Percentiles rank a stretch among this genome's conserved stretches.
These are phyloP conservation scores for Pygoscelis adeliae DNA, from an alignment of 2,113 vertebrate species.

Conservation along the genomic window DNA sequence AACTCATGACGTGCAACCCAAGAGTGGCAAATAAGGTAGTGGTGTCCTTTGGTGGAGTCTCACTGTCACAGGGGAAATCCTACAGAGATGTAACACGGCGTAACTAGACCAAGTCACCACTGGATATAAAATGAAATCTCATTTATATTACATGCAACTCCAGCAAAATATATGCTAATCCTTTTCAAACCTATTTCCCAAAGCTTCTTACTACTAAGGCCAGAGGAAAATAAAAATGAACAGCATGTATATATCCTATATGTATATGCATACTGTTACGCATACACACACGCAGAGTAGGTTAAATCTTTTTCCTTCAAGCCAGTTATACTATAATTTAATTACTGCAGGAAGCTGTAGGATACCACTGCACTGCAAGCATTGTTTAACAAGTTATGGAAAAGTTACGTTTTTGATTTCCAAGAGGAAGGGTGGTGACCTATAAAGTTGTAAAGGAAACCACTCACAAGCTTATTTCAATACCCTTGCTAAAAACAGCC, in stretches of 20 bases:
- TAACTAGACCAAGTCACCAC: neutral
- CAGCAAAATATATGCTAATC: neutral
- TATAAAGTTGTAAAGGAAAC: conserved; percentile 55
- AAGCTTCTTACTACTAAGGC: neutral
- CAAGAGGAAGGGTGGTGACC: conserved; percentile 68
- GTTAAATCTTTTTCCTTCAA: neutral
- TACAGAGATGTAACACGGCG: neutral
- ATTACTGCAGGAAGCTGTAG: neutral
- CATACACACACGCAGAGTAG: neutral
- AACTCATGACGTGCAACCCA: neutral
- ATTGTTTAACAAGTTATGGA: neutral
- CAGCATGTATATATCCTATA: neutral
- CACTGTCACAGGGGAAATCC: neutral
- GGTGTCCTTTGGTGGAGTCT: neutral
- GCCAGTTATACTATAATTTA: neutral
- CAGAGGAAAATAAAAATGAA: neutral
- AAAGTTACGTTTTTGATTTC: neutral
- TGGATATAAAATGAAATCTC: neutral
- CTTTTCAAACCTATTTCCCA: neutral
- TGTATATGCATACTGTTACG: neutral
- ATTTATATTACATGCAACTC: neutral
- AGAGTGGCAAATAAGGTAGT: neutral
- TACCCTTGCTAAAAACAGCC: conserved; percentile 59
- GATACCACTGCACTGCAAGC: neutral
- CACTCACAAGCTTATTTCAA: conserved; percentile 38